phyloP scores from a whole-genome alignment of 1,140 invertebrate genomes.

The Adoxophyes honmai region DNA sequence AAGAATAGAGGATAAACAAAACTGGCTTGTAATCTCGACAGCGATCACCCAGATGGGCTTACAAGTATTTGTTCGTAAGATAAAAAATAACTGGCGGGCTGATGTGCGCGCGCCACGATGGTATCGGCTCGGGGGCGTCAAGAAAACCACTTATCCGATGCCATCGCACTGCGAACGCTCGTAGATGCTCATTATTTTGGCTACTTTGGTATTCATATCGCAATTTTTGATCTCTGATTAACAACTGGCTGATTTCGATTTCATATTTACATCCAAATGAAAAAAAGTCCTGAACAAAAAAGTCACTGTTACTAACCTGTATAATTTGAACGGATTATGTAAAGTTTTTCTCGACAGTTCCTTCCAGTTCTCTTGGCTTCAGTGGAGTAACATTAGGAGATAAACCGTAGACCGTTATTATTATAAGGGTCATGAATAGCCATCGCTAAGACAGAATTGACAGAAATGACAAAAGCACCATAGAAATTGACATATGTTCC shows the following conservation, averaged over 20 bases:
- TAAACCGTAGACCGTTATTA: too few species aligned
- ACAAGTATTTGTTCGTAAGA: conserved; percentile 34
- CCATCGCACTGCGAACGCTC: conserved; percentile 34
- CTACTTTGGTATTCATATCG: conserved; percentile 48
- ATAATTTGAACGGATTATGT: too few species aligned
- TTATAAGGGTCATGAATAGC: too few species aligned
- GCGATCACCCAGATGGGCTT: conserved; percentile 43
- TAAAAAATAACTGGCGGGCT: conserved; percentile 31
- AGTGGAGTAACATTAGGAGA: too few species aligned
- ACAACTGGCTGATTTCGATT: conserved; percentile 4
- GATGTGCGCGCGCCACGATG: conserved; percentile 56
- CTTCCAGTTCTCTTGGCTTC: too few species aligned
- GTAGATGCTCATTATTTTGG: conserved; percentile 60
- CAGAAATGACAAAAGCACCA: conserved; percentile 17
- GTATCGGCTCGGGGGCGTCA: conserved; percentile 61
- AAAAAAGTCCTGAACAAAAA: too few species aligned
- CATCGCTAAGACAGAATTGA: not conserved
- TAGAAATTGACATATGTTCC: conserved; percentile 17
- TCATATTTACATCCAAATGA: not conserved
- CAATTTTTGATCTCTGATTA: conserved; percentile 12
- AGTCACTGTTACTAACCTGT: too few species aligned
- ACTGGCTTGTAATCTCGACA: conserved; percentile 31
- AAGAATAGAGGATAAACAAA: conserved; percentile 34
- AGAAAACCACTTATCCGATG: conserved; percentile 69
- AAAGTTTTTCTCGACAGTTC: too few species aligned